Evolutionary conservation across 2,113 vertebrate genomes (phyloP), one percentile per base, ranked within the genome.

Genomic region (Sebastes fasciatus): DNA sequence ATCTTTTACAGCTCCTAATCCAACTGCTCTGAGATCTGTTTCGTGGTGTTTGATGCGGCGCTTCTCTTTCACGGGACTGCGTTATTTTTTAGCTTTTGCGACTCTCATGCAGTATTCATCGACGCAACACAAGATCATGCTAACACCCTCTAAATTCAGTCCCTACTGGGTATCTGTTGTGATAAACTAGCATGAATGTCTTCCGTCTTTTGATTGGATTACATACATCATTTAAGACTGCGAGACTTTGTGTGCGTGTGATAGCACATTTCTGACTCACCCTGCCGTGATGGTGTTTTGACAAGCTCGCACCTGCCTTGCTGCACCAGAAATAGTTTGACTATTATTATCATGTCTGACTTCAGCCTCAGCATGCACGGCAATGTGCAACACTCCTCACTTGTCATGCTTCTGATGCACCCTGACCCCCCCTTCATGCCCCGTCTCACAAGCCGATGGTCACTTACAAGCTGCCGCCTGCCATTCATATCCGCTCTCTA

Each of bases 401-500:
- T 87, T 82, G 62, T 80, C 72, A 67, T 74, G 66, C 55, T 5
- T 52, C 70, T 54, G n/a, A 77, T 62, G 71, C 43, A 19, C 23
- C 49, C 64, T n/a, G 34, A n/a, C 26, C 52, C 46, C 65, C 57
- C 26, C 34, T 34, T 4, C 4, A 0, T 23, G 17, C 76, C 82
- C 70, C 71, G 68, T 40, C 65, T 84, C 79, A 55, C 73, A 72
- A 23, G 80, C 82, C 77, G 87, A 87, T 85, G 92, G 89, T 87
- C 91, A 90, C 86, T 90, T 84, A 79, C 84, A 91, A 92, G 86
- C 90, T 88, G 91, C 78, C 16, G 64, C 77, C 90, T 89, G 89
- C 83, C 85, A 90, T 91, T 92, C 86, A 88, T 61, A 68, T 43
- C 45, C 12, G n/a, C 74, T 68, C 76, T 78, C 62, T 74, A 76